Conservation (phyloP, 2,113 vertebrate genomes). For the Clarias magur region DNA sequence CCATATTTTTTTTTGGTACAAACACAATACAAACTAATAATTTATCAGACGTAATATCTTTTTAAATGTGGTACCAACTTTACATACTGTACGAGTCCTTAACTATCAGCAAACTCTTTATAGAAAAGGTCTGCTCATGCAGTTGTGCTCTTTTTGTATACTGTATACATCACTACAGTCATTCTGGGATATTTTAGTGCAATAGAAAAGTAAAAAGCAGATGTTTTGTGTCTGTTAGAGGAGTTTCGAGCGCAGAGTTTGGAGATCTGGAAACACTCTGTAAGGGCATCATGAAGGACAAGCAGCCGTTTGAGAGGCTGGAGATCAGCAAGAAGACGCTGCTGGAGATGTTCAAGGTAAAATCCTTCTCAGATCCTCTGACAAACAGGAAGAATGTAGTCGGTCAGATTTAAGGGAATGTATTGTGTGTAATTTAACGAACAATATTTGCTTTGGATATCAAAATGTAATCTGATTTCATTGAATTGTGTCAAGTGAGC, state of each 20-base stretch:
- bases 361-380: neutral
- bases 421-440: neutral
- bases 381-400: neutral
- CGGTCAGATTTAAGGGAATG: neutral
- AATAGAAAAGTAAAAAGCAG: neutral
- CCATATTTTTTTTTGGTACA: neutral
- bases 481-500: neutral
- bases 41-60: neutral
- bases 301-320: slow-evolving; percentile 92
- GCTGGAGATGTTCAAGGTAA: slow-evolving; percentile 96
- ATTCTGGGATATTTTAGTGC: neutral
- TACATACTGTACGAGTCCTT: neutral
- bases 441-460: neutral
- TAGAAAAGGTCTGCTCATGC: neutral
- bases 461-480: neutral
- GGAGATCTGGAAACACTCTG: slow-evolving; percentile 86
- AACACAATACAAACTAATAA: neutral
- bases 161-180: too few species aligned
- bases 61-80: neutral
- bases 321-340: slow-evolving; percentile 93
- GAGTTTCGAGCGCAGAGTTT: slow-evolving; percentile 93
- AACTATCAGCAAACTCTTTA: neutral
- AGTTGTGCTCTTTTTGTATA: neutral
- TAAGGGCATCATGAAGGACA: slow-evolving; percentile 93
- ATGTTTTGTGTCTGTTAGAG: slow-evolving; percentile 66